Evolutionary conservation across 2,797 vertebrate species (phyloP).

Genomic region (Huso huso): DNA sequence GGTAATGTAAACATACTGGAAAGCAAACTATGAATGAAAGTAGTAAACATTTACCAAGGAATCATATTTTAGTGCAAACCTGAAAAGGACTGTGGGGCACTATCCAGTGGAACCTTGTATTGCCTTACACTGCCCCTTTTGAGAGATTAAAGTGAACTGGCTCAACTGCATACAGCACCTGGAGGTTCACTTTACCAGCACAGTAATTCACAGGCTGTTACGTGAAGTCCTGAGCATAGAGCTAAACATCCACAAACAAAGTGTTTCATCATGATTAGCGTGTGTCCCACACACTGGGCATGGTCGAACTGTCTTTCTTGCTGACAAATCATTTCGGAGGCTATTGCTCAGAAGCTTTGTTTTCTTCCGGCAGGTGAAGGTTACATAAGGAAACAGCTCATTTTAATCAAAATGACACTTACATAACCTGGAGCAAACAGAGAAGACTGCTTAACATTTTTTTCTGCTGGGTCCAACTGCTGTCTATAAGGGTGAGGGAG

Average conservation of each 20-base stretch:
- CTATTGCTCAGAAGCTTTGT: background rate
- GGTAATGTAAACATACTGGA: too few species aligned
- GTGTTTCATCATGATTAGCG: background rate
- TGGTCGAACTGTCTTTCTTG: background rate
- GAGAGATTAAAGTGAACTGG: conserved; percentile 27
- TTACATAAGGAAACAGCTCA: background rate
- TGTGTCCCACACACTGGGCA: too few species aligned
- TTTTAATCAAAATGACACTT: background rate
- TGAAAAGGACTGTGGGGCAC: too few species aligned
- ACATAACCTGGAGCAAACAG: background rate
- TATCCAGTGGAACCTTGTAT: too few species aligned
- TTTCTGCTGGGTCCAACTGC: background rate
- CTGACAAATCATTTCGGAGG: background rate
- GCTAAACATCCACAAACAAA: background rate
- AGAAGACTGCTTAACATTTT: background rate
- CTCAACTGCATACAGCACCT: background rate
- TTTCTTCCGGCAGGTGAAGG: background rate
- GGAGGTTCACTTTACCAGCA: too few species aligned
- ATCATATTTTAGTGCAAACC: too few species aligned
- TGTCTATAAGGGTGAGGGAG: too few species aligned
- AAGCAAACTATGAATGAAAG: too few species aligned
- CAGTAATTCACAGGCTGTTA: too few species aligned
- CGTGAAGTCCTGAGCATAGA: background rate
- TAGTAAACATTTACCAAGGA: too few species aligned
- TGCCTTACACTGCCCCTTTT: conserved; percentile 16